Evolutionary conservation across 2,888 invertebrate genomes (phyloP).

Genomic region (Smittia aterrima): DNA sequence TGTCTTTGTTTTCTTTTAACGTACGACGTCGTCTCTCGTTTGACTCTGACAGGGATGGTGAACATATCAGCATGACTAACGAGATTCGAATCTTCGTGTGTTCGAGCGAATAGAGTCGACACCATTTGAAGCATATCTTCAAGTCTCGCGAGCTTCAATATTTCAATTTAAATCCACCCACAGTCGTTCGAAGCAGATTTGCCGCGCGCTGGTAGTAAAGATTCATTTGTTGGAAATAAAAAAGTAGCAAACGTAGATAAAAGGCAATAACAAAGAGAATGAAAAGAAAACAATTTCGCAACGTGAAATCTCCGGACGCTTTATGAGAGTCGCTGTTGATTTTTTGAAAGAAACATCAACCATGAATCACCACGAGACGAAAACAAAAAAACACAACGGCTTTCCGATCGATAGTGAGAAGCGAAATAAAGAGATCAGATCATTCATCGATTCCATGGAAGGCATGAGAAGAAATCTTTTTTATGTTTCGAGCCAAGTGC

Average conservation of each 20-base stretch:
- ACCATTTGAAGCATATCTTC: neutral
- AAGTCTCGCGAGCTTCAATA: neutral
- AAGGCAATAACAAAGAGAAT: slow-evolving; percentile 16
- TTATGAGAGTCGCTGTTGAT: neutral
- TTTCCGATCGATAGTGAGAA: no score
- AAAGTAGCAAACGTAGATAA: slow-evolving; percentile 17
- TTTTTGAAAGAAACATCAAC: neutral
- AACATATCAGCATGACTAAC: slow-evolving; percentile 11
- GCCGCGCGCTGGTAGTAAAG: slow-evolving; percentile 7
- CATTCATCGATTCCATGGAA: neutral
- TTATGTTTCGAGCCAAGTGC: neutral
- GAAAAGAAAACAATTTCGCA: neutral
- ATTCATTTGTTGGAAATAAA: slow-evolving; percentile 23
- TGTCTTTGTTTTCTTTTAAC: no score
- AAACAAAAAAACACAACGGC: no score
- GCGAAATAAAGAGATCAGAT: slow-evolving; percentile 1
- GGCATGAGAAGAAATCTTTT: slow-evolving; percentile 16
- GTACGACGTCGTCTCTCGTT: neutral
- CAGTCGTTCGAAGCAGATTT: neutral
- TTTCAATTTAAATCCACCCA: slow-evolving; percentile 39
- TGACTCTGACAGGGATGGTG: slow-evolving; percentile 12
- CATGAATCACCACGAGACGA: neutral
- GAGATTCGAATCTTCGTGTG: slow-evolving; percentile 14
- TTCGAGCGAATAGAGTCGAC: neutral
- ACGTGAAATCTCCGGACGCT: slow-evolving; percentile 2